Base-by-base conservation (phyloP, 2,113 vertebrate genomes). In the Entomyzon cyanotis region DNA sequence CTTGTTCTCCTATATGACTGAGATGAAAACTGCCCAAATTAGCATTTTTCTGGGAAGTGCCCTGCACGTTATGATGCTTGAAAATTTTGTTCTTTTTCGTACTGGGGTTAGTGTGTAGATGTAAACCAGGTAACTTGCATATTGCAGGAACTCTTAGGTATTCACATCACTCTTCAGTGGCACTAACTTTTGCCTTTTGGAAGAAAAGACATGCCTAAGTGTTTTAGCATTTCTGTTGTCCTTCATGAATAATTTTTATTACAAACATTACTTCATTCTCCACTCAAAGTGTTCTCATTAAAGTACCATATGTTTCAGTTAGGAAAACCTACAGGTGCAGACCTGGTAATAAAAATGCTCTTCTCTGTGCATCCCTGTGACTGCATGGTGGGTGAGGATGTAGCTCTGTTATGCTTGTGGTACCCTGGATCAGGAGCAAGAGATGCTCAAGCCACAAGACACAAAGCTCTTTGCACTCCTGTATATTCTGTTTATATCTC, bases 341-440 rank as follows among this genome's bases (percentile, higher is more conserved):
- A 47, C 56, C 52, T 77, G 64, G 31, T 80, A 65, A n/a, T 52
- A 77, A 60, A 84, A 73, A 27, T n/a, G 49, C 27, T 37, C 17
- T 33, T 63, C 31, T 77, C 12, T 42, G 44, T 64, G 67, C 35
- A n/a, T n/a, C 55, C 23, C 24, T 44, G 49, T 33, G 78, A 58
- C n/a, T 42, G 15, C 9, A 0, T 5, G 24, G 69, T 55, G 55
- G 39, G 24, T 25, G 47, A 53, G 63, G 37, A 24, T 25, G 52
- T 37, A 30, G 25, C 39, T 17, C n/a, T n/a, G 8, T 55, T 60
- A 35, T 0, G 0, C 10, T 24, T 0, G 0, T 49, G 28, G 69
- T 46, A 15, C 22, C n/a, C 47, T 46, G 52, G 17, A 8, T 35
- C 23, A n/a, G 44, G 25, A 79, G 70, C 70, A 65, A 30, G 21